Evolutionary conservation across 2,888 invertebrate genomes (phyloP).

Genomic region (Podabrus alpinus): DNA sequence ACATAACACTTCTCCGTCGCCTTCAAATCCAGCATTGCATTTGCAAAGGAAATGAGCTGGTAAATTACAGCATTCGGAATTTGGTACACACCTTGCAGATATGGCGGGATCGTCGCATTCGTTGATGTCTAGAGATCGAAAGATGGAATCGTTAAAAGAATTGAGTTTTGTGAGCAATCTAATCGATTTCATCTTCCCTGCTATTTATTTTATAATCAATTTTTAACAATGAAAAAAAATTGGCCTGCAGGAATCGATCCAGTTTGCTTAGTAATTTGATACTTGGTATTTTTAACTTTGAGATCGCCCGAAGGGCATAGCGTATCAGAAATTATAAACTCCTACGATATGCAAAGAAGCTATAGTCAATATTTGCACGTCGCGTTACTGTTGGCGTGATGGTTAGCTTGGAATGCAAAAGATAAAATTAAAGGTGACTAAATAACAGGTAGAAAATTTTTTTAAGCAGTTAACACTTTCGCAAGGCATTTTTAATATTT

Average conservation of each 20-base stretch:
- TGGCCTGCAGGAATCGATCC: not conserved
- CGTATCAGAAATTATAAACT: not conserved
- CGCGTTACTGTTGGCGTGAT: not conserved
- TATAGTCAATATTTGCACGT: not conserved
- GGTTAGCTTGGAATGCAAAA: not conserved
- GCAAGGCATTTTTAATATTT: not conserved
- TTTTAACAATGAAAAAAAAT: constrained; percentile 10
- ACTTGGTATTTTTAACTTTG: not conserved
- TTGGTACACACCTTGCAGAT: constrained; percentile 83
- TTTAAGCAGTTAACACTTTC: not conserved
- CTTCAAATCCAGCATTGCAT: constrained; percentile 88
- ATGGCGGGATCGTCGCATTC: constrained; percentile 90
- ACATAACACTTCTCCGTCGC: constrained; percentile 88
- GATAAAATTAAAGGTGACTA: not conserved
- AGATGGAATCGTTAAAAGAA: not conserved
- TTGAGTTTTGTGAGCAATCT: not conserved
- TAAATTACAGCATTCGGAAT: constrained; percentile 93
- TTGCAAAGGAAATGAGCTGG: constrained; percentile 94
- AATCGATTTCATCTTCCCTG: not conserved
- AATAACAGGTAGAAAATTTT: not conserved
- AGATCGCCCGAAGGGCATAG: not conserved
- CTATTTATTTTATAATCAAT: constrained; percentile 20
- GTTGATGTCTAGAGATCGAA: constrained; percentile 77
- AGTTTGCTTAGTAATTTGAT: not conserved
- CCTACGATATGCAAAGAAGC: not conserved